Evolutionary conservation across 2,113 vertebrate species (phyloP).

Genomic region (Motacilla alba): DNA sequence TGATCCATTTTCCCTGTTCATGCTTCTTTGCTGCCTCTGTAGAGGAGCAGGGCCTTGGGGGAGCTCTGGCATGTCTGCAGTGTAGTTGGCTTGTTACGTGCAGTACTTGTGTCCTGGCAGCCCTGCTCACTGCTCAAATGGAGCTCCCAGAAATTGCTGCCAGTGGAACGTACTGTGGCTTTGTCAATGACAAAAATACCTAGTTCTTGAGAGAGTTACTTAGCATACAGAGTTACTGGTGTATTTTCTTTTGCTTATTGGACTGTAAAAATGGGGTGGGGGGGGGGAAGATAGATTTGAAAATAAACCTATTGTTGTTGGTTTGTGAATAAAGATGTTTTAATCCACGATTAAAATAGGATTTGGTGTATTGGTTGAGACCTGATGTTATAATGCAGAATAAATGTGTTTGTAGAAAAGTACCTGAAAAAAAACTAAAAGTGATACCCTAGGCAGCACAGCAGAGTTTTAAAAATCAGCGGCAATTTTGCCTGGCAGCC

Average conservation of each 20-base stretch:
- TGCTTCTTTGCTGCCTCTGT: fast-evolving
- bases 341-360: background rate
- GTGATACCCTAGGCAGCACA: background rate
- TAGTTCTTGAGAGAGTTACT: background rate
- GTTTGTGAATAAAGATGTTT: background rate
- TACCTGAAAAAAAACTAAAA: background rate
- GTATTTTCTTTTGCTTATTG: background rate
- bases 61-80: background rate
- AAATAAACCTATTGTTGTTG: background rate
- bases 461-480: background rate
- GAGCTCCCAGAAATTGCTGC: constrained; percentile 7
- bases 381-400: background rate
- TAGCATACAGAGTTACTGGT: background rate
- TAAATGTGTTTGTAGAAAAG: background rate
- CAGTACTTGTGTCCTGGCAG: constrained; percentile 9
- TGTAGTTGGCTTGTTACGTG: background rate
- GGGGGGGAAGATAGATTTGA: background rate
- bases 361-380: background rate
- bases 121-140: background rate
- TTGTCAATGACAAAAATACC: constrained; percentile 6
- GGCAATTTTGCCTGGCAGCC: background rate
- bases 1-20: background rate
- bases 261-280: background rate
- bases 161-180: background rate
- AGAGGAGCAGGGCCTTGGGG: background rate